Base-by-base conservation (phyloP, 2,797 vertebrate species). In the Acestrorhynchus altus region DNA sequence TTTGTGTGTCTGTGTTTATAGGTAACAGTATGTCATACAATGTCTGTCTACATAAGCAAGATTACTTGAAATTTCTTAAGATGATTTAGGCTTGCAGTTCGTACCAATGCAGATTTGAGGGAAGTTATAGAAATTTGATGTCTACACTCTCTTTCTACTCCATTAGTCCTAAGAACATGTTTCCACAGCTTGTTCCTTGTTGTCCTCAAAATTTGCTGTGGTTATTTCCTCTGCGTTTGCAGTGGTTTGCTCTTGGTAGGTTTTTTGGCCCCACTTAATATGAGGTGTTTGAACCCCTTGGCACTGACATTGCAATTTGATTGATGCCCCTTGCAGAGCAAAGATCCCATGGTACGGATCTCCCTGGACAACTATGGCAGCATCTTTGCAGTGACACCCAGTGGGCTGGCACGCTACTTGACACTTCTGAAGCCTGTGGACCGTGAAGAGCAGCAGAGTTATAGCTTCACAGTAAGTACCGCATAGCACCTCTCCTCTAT, bases 401-500 rank as follows among this genome's bases (percentile, higher is more conserved):
- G 89, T 26, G 97, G 98, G 76, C 95, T 98, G 83, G 91, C 88
- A 18, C 94, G 97, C 85, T 96, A 95, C 89, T 94, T 99, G 85
- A 99, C 95, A 10, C 90, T 99, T 83, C 90, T 95, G 83, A 95
- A 95, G 77, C 95, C 97, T 0, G 91, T 99, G 72, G 98, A 99
- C 92, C 94, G 97, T 84, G 98, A 99, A 88, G 90, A 90, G 0
- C 96, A 97, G 80, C 94, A 97, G 78, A 92, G 93, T 60, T 99
- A 99, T 76, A 94, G 91, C 22, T 98, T 99, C 83, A 95, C 89
- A 84, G 97, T 98, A 93, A 92, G 92, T 47, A 40, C 57, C 15
- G 24, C 13, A 18, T 60, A 1, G 26, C 15, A 28, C 1, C 57
- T 60, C 1, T 28, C 26, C 13, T 59, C 56, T 59, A 59, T 6